Percentiles rank a stretch among this genome's conserved stretches.
phyloP scores from a whole-genome alignment of 2,888 invertebrate species.

The Crematogaster levior region DNA sequence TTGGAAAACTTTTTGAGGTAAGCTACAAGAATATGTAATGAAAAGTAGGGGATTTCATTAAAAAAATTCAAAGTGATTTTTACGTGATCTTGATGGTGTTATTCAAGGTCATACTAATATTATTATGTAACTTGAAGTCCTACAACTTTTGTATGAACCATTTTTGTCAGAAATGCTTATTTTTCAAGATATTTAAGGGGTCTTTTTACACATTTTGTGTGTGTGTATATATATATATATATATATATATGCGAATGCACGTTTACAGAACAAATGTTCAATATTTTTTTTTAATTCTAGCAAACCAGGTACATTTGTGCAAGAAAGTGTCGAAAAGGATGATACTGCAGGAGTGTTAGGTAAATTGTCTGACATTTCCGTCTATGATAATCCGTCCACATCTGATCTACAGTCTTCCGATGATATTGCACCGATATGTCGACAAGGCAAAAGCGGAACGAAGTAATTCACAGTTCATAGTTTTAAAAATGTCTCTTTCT shows the following conservation, averaged over 20 bases:
- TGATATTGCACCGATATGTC: constrained; percentile 55
- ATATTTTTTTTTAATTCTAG: background rate
- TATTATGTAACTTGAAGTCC: too few species aligned
- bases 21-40: too few species aligned
- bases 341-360: constrained; percentile 68
- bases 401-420: background rate
- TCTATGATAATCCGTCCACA: constrained; percentile 60
- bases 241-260: background rate
- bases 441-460: constrained; percentile 72
- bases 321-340: constrained; percentile 45
- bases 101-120: too few species aligned
- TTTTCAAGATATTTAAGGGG: too few species aligned
- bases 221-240: too few species aligned
- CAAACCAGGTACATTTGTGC: background rate
- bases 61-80: too few species aligned
- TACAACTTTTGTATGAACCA: too few species aligned
- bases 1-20: too few species aligned
- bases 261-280: background rate
- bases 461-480: constrained; percentile 61
- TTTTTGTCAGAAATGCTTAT: too few species aligned
- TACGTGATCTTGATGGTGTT: too few species aligned
- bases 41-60: too few species aligned
- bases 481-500: background rate
- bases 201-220: too few species aligned
- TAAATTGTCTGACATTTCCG: constrained; percentile 71